Evolutionary conservation across 2,888 invertebrate genomes (phyloP), one percentile per base, ranked within the genome.

Genomic region (Brachyptera putata): DNA sequence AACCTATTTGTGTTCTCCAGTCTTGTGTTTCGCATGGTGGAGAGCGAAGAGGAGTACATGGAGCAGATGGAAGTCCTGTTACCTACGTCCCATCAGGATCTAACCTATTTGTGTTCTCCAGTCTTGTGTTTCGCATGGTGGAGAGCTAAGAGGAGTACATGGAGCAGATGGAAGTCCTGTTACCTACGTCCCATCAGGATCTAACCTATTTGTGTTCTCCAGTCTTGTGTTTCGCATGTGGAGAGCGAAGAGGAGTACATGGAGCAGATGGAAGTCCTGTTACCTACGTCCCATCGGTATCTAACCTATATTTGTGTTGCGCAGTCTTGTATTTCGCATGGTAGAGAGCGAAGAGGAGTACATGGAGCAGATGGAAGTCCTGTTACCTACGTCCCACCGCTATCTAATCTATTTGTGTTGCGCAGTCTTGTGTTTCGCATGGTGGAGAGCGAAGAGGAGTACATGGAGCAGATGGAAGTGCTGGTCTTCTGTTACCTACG

Each of bases 331-430:
- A 16, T 91, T 91, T 74, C 85, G 89, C 69, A 92, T 94, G 92
- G 93, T 95, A 1, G 94, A 95, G 74, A 86, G 91, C 3, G 95
- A 95, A 74, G 93, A 94, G 71, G 94, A 94, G 71, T 95, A 95
- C 72, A 86, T 93, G 71, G 89, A 92, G 70, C 94, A 94, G 75
- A 82, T 95, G 80, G 91, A 93, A 71, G 84, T 88, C 91, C 11
- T 93, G 93, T 71, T 95, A 93, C 74, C 79, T 94, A 18, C 82
- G 94, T 30, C 91, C 92, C n/a, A n/a, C n/a, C n/a, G n/a, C n/a
- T n/a, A n/a, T n/a, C n/a, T n/a, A n/a, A n/a, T n/a, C n/a, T n/a
- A n/a, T n/a, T n/a, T 7, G 7, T 56, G 43, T 57, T 37, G 66
- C 74, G 65, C 75, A 90, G 90, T 71, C 77, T 91, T 63, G 91